A percentile compares a stretch with the other conserved stretches of the same genome.
phyloP scores from a whole-genome alignment of 2,888 invertebrate genomes.

The Tachina fera region DNA sequence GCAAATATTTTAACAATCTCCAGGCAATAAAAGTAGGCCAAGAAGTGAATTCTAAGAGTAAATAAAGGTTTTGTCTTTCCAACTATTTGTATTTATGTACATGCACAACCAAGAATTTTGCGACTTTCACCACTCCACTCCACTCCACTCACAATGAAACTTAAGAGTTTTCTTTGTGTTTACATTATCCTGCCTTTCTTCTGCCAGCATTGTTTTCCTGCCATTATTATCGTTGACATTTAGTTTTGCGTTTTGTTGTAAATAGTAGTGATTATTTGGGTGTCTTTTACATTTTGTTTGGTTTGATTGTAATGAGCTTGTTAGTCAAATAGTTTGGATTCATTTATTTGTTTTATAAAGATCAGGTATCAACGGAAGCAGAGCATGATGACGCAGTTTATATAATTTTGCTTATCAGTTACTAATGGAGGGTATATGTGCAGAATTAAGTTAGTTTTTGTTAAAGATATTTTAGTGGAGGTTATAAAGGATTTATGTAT shows the following conservation, averaged over 20 bases:
- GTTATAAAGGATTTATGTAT: not conserved
- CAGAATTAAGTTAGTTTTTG: not conserved
- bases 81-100: constrained; percentile 20
- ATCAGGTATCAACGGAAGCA: constrained; percentile 46
- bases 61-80: constrained; percentile 46
- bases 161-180: constrained; percentile 56
- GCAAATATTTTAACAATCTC: constrained; percentile 24
- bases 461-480: not conserved
- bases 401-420: constrained; percentile 4
- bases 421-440: not conserved
- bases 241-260: constrained; percentile 10
- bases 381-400: not conserved
- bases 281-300: constrained; percentile 60
- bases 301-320: constrained; percentile 62
- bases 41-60: constrained; percentile 42
- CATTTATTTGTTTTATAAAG: constrained; percentile 45
- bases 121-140: constrained; percentile 9
- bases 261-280: constrained; percentile 35
- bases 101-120: constrained; percentile 20
- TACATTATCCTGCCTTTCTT: constrained; percentile 49
- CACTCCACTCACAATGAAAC: constrained; percentile 40
- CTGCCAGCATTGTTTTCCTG: not conserved
- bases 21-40: constrained; percentile 22
- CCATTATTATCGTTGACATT: constrained; percentile 37
- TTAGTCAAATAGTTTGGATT: constrained; percentile 63